These are phyloP conservation scores for Pipa parva DNA, from an alignment of 2,113 vertebrate genomes.

Conservation along the genomic window DNA sequence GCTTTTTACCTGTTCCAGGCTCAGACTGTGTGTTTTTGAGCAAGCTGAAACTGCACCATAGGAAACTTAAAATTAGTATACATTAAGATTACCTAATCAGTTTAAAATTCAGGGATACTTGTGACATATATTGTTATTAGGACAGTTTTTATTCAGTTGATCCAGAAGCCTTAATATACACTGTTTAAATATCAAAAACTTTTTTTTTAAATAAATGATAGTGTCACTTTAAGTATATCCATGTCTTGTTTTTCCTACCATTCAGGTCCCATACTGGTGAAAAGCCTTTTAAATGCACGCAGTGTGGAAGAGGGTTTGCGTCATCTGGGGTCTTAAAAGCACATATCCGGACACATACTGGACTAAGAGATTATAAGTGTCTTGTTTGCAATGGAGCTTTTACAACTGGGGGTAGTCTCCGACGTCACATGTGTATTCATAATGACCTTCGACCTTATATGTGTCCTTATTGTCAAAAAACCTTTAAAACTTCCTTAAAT, in stretches of 20 bases:
- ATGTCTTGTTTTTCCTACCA: neutral
- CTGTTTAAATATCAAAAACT: too few relatives aligned
- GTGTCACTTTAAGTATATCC: too few relatives aligned
- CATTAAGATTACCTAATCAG: too few relatives aligned
- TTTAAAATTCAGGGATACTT: too few relatives aligned
- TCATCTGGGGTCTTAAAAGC: conserved; percentile 96
- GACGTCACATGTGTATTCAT: conserved; percentile 94
- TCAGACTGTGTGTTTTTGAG: too few relatives aligned
- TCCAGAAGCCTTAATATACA: too few relatives aligned
- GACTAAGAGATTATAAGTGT: conserved; percentile 93
- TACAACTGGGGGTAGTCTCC: conserved; percentile 91
- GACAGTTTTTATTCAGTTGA: too few relatives aligned
- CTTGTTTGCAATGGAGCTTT: conserved; percentile 91
- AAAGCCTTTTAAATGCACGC: conserved; percentile 90
- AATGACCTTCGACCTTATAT: conserved; percentile 93
- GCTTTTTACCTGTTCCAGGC: too few relatives aligned
- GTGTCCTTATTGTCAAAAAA: conserved; percentile 98
- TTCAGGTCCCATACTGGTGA: conserved; percentile 93
- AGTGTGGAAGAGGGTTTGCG: conserved; percentile 93
- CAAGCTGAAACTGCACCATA: too few relatives aligned
- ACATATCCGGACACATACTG: conserved; percentile 90
- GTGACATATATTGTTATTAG: too few relatives aligned
- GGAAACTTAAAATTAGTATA: too few relatives aligned
- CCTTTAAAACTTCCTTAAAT: conserved; percentile 95
- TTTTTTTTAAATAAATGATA: too few relatives aligned